Evolutionary conservation across 2,888 invertebrate species (phyloP), one percentile per base, ranked within the genome.

Genomic region (Andrena praecox): DNA sequence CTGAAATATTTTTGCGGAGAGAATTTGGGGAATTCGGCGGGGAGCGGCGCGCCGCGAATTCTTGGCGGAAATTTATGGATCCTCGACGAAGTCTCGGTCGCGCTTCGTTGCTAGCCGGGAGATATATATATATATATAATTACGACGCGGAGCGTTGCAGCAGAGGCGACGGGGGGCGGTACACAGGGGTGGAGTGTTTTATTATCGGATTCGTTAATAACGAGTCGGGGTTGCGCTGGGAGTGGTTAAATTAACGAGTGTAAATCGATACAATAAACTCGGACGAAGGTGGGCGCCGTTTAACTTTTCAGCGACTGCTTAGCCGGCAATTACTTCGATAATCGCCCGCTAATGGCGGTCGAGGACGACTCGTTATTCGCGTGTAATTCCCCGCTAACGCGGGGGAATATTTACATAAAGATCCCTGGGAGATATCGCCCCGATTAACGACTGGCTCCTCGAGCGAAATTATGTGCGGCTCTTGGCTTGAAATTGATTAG

Each of bases 21-120:
- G 87, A 85, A 88, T 88, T 88, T 88, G 64, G 87, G 66, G 88
- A 88, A 88, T 88, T 85, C 82, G 85, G 66, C 75, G 70, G 27
- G 10, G 73, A 64, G 76, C 80, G 66, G 80, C 75, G 80, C 80
- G 85, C 88, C 82, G 29, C 66, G 80, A 82, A 88, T 88, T 88
- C 88, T 86, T 85, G 64, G 24, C 16, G 75, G 73, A 87, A 88
- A 88, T 88, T 88, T 88, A 88, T 85, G 87, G 87, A 88, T 89
- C 64, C 82, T 86, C 84, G 81, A 82, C 77, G 77, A 86, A 86
- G 88, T 87, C 85, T 85, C 87, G 85, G 81, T 81, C 78, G 83
- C 56, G 85, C 80, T 84, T 81, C 86, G 81, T 60, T 42, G 75
- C 78, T 82, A 79, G 74, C 20, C 48, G 59, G 27, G 78, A 74